phyloP scores from a whole-genome alignment of 2,888 invertebrate genomes.

The Amblyjoppa fuscipennis region DNA sequence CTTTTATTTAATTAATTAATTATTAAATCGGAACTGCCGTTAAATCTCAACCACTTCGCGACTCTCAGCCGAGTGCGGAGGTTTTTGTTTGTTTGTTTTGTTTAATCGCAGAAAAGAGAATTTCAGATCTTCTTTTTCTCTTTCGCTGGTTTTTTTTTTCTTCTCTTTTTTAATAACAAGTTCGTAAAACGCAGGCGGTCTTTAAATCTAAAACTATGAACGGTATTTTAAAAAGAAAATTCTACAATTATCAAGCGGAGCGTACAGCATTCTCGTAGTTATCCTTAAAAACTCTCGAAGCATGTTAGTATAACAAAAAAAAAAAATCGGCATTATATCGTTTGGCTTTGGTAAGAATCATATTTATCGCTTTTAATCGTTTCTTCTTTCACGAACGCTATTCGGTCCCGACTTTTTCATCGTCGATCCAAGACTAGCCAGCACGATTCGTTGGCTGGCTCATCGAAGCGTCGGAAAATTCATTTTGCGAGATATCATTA shows the following conservation, averaged over 20 bases:
- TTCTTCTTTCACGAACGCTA: slow-evolving; percentile 15
- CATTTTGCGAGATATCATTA: background rate
- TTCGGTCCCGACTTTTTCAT: slow-evolving; percentile 17
- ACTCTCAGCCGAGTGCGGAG: background rate
- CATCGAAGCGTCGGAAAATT: slow-evolving; percentile 25
- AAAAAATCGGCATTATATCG: slow-evolving; percentile 55
- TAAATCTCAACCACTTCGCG: slow-evolving; percentile 28
- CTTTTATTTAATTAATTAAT: slow-evolving; percentile 23
- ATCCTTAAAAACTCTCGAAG: slow-evolving; percentile 59
- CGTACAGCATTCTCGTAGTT: slow-evolving; percentile 56
- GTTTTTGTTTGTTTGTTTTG: slow-evolving; percentile 3
- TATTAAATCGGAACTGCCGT: slow-evolving; percentile 40
- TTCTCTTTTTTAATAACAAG: slow-evolving; percentile 49
- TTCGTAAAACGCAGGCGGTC: slow-evolving; percentile 50
- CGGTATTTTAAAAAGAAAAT: slow-evolving; percentile 41
- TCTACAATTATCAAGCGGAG: slow-evolving; percentile 53
- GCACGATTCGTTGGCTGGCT: slow-evolving; percentile 42
- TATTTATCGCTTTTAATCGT: slow-evolving; percentile 49
- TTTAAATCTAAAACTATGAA: slow-evolving; percentile 51
- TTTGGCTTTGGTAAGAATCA: slow-evolving; percentile 72
- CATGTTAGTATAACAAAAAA: slow-evolving; percentile 65
- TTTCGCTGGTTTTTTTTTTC: slow-evolving; percentile 19
- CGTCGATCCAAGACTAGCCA: slow-evolving; percentile 41
- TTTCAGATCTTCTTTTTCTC: slow-evolving; percentile 21
- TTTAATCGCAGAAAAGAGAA: slow-evolving; percentile 36